phyloP scores from a whole-genome alignment of 2,888 invertebrate species.

The Lycocerus yunnanus region DNA sequence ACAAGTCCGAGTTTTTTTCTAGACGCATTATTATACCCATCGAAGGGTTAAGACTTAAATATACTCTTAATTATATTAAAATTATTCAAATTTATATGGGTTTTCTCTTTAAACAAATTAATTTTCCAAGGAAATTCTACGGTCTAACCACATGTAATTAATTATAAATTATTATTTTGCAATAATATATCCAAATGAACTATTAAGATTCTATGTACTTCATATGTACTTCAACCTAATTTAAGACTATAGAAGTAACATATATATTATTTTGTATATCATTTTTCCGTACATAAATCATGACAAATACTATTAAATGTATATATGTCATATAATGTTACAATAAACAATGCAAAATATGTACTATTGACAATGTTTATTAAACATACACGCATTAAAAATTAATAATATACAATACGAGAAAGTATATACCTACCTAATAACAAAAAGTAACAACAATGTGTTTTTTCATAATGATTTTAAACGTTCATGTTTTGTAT shows the following conservation, averaged over 20 bases:
- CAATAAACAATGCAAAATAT: not conserved
- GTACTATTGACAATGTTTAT: not conserved
- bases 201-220: no score
- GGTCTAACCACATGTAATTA: no score
- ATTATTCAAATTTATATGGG: no score
- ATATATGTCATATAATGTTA: not conserved
- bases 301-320: not conserved
- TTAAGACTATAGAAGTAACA: no score
- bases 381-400: not conserved
- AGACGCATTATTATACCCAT: not conserved
- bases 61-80: no score
- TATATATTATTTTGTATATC: no score
- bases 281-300: not conserved
- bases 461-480: not conserved
- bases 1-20: not conserved
- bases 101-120: no score
- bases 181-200: no score
- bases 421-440: not conserved
- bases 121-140: no score
- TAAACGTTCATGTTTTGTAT: not conserved
- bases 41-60: not conserved
- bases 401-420: not conserved
- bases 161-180: no score
- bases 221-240: no score
- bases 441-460: not conserved